Conservation (phyloP, 2,113 vertebrate species). For the Climacteris rufus region DNA sequence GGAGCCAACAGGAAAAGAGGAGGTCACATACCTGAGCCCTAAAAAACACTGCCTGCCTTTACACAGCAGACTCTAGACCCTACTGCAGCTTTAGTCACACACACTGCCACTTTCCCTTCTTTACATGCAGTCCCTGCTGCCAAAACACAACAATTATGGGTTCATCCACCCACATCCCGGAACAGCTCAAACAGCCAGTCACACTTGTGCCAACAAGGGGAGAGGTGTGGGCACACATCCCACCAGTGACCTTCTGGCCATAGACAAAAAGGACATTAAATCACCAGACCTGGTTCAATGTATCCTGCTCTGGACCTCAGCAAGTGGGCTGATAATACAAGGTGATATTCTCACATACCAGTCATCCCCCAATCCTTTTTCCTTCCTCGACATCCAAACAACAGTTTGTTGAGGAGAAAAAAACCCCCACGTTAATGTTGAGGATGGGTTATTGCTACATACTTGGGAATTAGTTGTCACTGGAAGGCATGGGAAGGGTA, state of each 20-base stretch:
- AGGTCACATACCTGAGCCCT: neutral
- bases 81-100: slow-evolving; percentile 44
- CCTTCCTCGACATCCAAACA: neutral
- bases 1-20: neutral
- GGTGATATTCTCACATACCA: neutral
- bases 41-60: slow-evolving; percentile 18
- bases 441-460: slow-evolving; percentile 35
- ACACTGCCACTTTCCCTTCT: slow-evolving; percentile 28
- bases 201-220: neutral
- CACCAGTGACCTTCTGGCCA: neutral
- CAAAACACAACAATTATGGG: neutral
- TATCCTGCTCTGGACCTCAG: neutral
- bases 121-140: slow-evolving; percentile 54
- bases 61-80: slow-evolving; percentile 18
- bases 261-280: neutral
- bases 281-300: neutral
- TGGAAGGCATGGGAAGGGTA: neutral
- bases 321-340: neutral
- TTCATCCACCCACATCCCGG: neutral
- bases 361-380: neutral
- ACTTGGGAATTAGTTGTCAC: neutral
- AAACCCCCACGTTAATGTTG: neutral
- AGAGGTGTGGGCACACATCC: neutral
- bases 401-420: neutral
- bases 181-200: neutral